phyloP scores from a whole-genome alignment of 2,797 vertebrate genomes.

The Meda fulgida region DNA sequence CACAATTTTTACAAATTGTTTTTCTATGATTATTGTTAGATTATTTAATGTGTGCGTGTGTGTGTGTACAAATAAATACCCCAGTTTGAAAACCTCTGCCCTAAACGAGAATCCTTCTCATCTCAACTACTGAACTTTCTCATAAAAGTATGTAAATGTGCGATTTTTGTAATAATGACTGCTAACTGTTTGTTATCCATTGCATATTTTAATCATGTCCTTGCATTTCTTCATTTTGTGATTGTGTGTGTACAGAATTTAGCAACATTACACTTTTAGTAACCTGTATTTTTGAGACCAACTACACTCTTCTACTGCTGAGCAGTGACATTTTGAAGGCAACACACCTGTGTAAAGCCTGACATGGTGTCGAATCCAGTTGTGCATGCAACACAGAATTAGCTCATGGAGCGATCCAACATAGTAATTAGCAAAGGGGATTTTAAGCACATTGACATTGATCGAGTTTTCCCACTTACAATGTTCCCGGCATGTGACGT shows the following conservation, averaged over 20 bases:
- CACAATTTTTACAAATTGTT: too few relatives aligned
- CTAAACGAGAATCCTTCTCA: neutral
- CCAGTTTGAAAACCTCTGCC: neutral
- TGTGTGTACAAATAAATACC: too few relatives aligned
- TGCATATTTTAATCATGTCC: slow-evolving; percentile 13
- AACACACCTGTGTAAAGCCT: slow-evolving; percentile 16
- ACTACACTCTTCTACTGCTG: neutral
- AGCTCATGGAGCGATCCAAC: slow-evolving; percentile 1
- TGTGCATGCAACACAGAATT: slow-evolving; percentile 17
- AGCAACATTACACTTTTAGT: neutral
- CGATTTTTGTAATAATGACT: neutral
- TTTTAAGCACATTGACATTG: slow-evolving; percentile 25
- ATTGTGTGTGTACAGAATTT: slow-evolving; percentile 6
- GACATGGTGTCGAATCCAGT: neutral
- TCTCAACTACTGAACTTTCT: neutral
- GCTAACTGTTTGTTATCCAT: neutral
- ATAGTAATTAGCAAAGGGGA: slow-evolving; percentile 25
- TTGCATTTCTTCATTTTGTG: neutral
- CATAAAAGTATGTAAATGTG: neutral
- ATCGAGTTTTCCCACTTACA: slow-evolving; percentile 42
- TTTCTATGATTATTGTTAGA: too few relatives aligned
- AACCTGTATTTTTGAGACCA: slow-evolving; percentile 11
- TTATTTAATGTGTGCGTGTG: too few relatives aligned
- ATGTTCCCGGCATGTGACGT: slow-evolving; percentile 24
- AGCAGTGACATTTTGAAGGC: neutral